Evolutionary conservation across 2,113 vertebrate genomes (phyloP), one percentile per base, ranked within the genome.

Genomic region (Macquaria australasica): DNA sequence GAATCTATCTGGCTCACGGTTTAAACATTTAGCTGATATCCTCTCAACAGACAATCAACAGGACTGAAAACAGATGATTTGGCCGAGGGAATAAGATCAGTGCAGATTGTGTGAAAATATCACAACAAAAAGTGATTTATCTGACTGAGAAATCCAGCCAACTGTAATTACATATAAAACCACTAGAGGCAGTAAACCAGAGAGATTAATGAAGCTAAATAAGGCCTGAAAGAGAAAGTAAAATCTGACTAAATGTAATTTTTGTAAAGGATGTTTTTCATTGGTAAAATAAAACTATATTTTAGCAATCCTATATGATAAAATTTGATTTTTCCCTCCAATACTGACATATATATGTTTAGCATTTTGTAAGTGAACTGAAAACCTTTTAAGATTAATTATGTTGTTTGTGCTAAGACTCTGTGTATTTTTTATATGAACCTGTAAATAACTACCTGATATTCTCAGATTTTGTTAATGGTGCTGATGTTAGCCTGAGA

Each of bases 401-500:
- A 60, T 83, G 5, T 87, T 45, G 43, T 60, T 72, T 69, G 64
- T 77, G 67, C 12, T 77, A 79, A 62, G 70, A 60, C 66, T 34
- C 37, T 20, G 16, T 84, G 67, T 87, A 64, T 82, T 74, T 88
- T 87, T 85, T 77, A 77, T 90, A 79, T 77, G 58, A 85, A 86
- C 71, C 64, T 95, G 94, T 94, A 93, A 92, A 93, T 93, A 88
- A 83, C 48, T 41, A 84, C 48, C n/a, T 80, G 48, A 48, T 71
- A 43, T 77, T 50, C 14, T 88, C 43, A 8, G 16, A 12, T 78
- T 50, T 51, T 71, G 21, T 70, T 77, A 77, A 20, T 48, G 75
- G 76, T 89, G 82, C 83, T 73, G 28, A 82, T 81, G n/a, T 75
- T 16, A 20, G 23, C 79, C 77, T 72, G 72, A 66, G 62, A 43